Percentiles rank a stretch among this genome's conserved stretches.
Evolutionary conservation across 2,888 invertebrate species (phyloP).

Genomic region (Sphaerophoria rueppellii): DNA sequence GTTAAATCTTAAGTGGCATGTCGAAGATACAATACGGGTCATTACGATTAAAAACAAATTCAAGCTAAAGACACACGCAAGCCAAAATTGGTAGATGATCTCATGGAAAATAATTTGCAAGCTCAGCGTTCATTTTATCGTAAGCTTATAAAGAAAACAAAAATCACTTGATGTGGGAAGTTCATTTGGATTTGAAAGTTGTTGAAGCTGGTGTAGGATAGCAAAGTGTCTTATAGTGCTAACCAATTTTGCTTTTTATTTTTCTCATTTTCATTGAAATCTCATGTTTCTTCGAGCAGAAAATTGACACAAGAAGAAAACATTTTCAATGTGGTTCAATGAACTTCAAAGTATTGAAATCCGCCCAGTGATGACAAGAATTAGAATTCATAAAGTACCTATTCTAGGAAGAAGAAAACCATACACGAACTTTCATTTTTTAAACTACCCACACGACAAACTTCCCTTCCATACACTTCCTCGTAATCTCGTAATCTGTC

Average conservation of each 20-base stretch:
- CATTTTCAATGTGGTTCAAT: too few species aligned
- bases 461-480: not conserved
- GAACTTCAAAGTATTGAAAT: too few species aligned
- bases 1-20: constrained; percentile 25
- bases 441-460: too few species aligned
- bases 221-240: constrained; percentile 1
- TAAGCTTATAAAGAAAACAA: constrained; percentile 11
- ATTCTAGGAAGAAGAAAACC: too few species aligned
- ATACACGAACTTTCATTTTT: too few species aligned
- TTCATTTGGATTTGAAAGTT: constrained; percentile 31
- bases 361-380: too few species aligned
- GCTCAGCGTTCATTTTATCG: constrained; percentile 34
- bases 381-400: too few species aligned
- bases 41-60: constrained; percentile 27
- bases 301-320: too few species aligned
- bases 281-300: too few species aligned
- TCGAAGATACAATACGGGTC: constrained; percentile 27
- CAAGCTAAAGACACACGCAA: constrained; percentile 53
- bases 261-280: too few species aligned
- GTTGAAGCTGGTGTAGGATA: constrained; percentile 11
- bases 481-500: constrained; percentile 4
- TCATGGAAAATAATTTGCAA: constrained; percentile 54
- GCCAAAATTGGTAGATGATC: constrained; percentile 53
- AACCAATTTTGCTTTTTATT: too few species aligned
- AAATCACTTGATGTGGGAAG: constrained; percentile 26